Conservation (phyloP, 2,797 vertebrate species). For the Hoplostethus mediterraneus region DNA sequence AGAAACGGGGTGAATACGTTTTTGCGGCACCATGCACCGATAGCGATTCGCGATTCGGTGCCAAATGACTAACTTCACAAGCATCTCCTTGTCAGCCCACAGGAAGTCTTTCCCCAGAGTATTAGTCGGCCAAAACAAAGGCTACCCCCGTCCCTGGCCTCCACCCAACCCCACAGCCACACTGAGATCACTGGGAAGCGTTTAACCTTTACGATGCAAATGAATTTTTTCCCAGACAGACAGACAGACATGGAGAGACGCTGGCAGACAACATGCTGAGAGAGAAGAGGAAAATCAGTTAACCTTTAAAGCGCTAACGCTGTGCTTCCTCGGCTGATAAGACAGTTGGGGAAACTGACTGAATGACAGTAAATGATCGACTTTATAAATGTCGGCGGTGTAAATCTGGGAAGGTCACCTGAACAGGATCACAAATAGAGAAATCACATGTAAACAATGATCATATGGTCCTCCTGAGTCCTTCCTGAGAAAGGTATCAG, state of each 20-base stretch:
- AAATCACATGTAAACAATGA: too few relatives aligned
- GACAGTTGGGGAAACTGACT: too few relatives aligned
- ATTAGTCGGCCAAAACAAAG: constrained; percentile 42
- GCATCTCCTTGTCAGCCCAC: constrained; percentile 37
- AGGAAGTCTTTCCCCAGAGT: constrained; percentile 37
- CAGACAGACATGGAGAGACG: neutral
- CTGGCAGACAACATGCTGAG: neutral
- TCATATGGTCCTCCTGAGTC: too few relatives aligned
- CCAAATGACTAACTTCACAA: constrained; percentile 49
- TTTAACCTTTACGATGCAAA: constrained; percentile 33
- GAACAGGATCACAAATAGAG: too few relatives aligned
- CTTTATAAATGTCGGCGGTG: too few relatives aligned
- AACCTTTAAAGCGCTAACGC: neutral
- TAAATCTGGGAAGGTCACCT: too few relatives aligned
- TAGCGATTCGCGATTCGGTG: constrained; percentile 28
- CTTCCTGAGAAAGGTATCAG: too few relatives aligned
- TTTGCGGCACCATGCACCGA: too few relatives aligned
- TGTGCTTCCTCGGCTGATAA: too few relatives aligned
- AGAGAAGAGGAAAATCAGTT: neutral
- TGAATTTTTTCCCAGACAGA: constrained; percentile 23
- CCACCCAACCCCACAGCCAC: constrained; percentile 14
- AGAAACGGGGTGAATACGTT: too few relatives aligned
- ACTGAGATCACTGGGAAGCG: constrained; percentile 29
- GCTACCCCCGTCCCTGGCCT: constrained; percentile 16
- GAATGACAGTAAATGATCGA: too few relatives aligned